These are phyloP conservation scores for Drosophila glabriapex DNA, from an alignment of 2,888 invertebrate genomes.

Conservation along the genomic window DNA sequence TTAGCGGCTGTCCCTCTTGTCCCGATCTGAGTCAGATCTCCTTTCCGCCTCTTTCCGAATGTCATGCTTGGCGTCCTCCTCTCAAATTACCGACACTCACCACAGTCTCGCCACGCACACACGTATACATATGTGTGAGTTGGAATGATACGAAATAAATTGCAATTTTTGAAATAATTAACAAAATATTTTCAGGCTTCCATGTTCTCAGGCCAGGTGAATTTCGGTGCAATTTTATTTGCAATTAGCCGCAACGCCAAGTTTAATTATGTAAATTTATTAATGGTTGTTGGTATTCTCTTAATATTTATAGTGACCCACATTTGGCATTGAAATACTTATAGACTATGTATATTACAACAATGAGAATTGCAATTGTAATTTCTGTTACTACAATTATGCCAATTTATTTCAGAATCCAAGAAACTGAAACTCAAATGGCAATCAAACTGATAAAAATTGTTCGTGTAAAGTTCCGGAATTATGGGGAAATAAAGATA, in stretches of 20 bases:
- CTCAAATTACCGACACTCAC: conserved; percentile 69
- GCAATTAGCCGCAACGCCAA: conserved; percentile 38
- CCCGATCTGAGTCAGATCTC: conserved; percentile 32
- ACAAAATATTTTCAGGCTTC: conserved; percentile 40
- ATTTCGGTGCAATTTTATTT: conserved; percentile 33
- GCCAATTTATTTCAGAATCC: background rate
- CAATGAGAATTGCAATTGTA: background rate
- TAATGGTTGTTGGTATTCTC: conserved; percentile 4
- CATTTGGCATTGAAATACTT: background rate
- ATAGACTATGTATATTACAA: background rate
- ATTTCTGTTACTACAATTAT: background rate
- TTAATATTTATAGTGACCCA: conserved; percentile 7
- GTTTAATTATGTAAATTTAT: conserved; percentile 47
- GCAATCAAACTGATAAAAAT: background rate
- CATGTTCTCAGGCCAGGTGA: conserved; percentile 28
- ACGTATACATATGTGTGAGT: conserved; percentile 15
- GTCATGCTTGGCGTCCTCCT: conserved; percentile 61
- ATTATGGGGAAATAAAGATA: background rate
- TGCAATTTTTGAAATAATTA: conserved; percentile 76
- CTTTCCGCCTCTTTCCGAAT: conserved; percentile 53
- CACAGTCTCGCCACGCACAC: conserved; percentile 3
- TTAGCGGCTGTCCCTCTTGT: conserved; percentile 31
- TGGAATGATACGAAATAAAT: conserved; percentile 59
- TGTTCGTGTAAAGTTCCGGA: background rate
- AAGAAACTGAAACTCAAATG: background rate